These are phyloP conservation scores for Bursaphelenchus mucronatus DNA, from an alignment of 1,140 invertebrate genomes.

Conservation along the genomic window DNA sequence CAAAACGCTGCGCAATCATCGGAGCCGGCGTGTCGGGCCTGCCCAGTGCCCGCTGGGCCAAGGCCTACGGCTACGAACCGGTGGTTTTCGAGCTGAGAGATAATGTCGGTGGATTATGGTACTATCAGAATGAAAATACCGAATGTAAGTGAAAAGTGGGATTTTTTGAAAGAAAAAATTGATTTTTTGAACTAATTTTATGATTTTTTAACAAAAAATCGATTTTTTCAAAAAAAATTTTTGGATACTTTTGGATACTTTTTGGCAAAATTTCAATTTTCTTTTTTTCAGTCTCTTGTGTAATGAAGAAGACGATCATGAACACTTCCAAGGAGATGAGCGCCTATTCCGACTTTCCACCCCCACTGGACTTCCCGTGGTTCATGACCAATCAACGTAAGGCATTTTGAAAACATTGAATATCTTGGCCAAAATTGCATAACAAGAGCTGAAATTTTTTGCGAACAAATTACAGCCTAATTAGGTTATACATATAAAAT, in stretches of 20 bases:
- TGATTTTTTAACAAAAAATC: not conserved
- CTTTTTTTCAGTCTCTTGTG: slow-evolving; percentile 50
- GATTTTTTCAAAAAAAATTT: too few relatives aligned
- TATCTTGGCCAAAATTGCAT: too few relatives aligned
- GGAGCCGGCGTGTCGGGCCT: slow-evolving; percentile 62
- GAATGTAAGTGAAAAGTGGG: slow-evolving; percentile 28
- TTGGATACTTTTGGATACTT: too few relatives aligned
- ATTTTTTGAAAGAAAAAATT: slow-evolving; percentile 19
- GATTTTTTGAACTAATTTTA: slow-evolving; percentile 18
- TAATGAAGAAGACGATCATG: slow-evolving; percentile 62
- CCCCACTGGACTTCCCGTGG: slow-evolving; percentile 55
- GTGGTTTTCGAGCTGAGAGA: slow-evolving; percentile 62
- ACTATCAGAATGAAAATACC: slow-evolving; percentile 39
- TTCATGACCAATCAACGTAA: slow-evolving; percentile 63
- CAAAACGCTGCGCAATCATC: slow-evolving; percentile 40
- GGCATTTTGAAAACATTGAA: too few relatives aligned
- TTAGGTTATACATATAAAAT: not conserved
- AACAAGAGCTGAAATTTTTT: slow-evolving; percentile 16
- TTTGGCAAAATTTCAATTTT: not conserved
- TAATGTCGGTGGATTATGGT: slow-evolving; percentile 61
- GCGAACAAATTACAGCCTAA: too few relatives aligned
- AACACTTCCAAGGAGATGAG: slow-evolving; percentile 65
- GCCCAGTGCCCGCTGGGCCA: slow-evolving; percentile 60
- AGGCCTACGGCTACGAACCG: slow-evolving; percentile 33
- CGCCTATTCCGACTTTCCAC: slow-evolving; percentile 62